Conservation (phyloP, 2,113 vertebrate genomes). For the Silurus glanis region DNA sequence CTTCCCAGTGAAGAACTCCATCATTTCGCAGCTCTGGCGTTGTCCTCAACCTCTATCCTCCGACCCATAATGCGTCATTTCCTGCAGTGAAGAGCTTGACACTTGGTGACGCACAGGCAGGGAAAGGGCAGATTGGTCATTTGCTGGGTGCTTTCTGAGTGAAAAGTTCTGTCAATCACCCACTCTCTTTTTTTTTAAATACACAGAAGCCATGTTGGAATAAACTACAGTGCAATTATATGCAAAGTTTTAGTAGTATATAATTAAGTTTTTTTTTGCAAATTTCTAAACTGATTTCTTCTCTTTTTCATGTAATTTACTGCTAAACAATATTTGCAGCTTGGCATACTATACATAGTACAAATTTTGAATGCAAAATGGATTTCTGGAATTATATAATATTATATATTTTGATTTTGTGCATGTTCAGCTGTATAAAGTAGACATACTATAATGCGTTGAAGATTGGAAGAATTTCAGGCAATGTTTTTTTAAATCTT, state of each 20-base stretch:
- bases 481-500: not conserved
- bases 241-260: not conserved
- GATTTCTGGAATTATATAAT: not conserved
- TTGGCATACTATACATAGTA: not conserved
- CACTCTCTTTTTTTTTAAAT: not conserved
- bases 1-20: slow-evolving; percentile 53
- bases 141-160: slow-evolving; percentile 20
- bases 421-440: not conserved
- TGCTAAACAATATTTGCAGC: not conserved
- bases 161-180: slow-evolving; percentile 6
- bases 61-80: slow-evolving; percentile 53
- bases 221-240: not conserved
- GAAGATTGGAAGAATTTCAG: not conserved
- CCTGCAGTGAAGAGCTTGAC: slow-evolving; percentile 48
- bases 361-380: not conserved
- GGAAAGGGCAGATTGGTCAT: slow-evolving; percentile 58
- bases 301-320: not conserved
- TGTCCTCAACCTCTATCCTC: slow-evolving; percentile 48
- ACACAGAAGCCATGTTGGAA: not conserved
- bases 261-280: not conserved
- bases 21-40: slow-evolving; percentile 51
- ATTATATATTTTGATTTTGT: not conserved
- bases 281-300: not conserved
- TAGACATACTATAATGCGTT: not conserved
- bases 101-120: slow-evolving; percentile 34